These are phyloP conservation scores for Calameuta filiformis DNA, from an alignment of 2,888 invertebrate species.

Conservation along the genomic window DNA sequence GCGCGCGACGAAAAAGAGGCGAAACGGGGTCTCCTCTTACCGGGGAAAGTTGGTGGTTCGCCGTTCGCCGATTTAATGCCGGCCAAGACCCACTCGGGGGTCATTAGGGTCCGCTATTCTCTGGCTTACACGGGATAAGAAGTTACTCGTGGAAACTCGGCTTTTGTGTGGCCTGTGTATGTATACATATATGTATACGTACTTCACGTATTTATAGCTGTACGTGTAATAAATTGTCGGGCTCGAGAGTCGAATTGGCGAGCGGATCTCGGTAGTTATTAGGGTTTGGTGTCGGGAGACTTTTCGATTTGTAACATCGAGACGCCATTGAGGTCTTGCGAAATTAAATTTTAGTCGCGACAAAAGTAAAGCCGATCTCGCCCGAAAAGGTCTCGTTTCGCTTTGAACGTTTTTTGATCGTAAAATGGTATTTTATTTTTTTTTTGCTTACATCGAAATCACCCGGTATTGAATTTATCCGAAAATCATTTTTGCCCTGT, in stretches of 20 bases:
- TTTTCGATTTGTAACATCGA: not conserved
- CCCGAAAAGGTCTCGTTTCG: accelerated
- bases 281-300: not conserved
- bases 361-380: not conserved
- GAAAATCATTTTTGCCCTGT: not conserved
- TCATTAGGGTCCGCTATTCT: conserved; percentile 38
- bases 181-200: not conserved
- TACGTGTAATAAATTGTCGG: not conserved
- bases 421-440: no score
- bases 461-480: no score
- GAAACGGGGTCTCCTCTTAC: not conserved
- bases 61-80: conserved; percentile 45
- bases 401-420: no score
- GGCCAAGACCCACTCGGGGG: conserved; percentile 41
- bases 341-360: not conserved
- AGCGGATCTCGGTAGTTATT: not conserved
- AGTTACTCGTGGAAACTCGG: not conserved
- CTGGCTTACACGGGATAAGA: not conserved
- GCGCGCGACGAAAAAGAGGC: not conserved
- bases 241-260: not conserved
- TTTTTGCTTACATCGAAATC: not conserved
- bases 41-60: conserved; percentile 33
- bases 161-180: not conserved
- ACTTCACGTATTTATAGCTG: not conserved
- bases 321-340: not conserved